phyloP scores from a whole-genome alignment of 2,888 invertebrate species.

The Napeogenes sylphis region DNA sequence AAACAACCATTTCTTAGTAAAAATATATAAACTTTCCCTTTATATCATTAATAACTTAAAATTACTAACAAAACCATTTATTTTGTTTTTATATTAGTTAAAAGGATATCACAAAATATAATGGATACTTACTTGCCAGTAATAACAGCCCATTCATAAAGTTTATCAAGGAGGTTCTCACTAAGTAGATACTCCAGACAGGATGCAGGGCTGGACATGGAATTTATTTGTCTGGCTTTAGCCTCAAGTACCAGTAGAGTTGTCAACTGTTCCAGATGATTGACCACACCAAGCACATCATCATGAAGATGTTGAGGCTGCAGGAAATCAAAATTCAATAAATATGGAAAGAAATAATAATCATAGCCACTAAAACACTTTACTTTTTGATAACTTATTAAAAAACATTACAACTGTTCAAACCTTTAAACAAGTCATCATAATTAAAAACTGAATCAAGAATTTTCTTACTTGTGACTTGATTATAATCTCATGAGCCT shows the following conservation, averaged over 20 bases:
- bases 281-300: slow-evolving; percentile 93
- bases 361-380: no score
- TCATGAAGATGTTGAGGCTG: slow-evolving; percentile 81
- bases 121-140: slow-evolving; percentile 83
- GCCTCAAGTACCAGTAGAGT: slow-evolving; percentile 89
- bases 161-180: slow-evolving; percentile 90
- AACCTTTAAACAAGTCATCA: no score
- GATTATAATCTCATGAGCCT: slow-evolving; percentile 89
- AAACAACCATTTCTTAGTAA: no score
- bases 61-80: no score
- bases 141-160: slow-evolving; percentile 90
- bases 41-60: no score
- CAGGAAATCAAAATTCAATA: slow-evolving; percentile 17
- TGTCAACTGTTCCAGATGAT: slow-evolving; percentile 94
- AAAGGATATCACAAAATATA: no score
- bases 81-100: no score
- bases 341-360: background rate
- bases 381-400: no score
- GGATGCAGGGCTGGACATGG: slow-evolving; percentile 62
- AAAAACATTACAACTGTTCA: no score
- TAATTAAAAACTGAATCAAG: no score
- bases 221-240: slow-evolving; percentile 75
- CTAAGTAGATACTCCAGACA: slow-evolving; percentile 90
- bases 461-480: slow-evolving; percentile 76
- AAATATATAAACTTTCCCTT: no score